Evolutionary conservation across 2,797 vertebrate genomes (phyloP), one percentile per base, ranked within the genome.

Genomic region (Petrocephalus schoutedeni): DNA sequence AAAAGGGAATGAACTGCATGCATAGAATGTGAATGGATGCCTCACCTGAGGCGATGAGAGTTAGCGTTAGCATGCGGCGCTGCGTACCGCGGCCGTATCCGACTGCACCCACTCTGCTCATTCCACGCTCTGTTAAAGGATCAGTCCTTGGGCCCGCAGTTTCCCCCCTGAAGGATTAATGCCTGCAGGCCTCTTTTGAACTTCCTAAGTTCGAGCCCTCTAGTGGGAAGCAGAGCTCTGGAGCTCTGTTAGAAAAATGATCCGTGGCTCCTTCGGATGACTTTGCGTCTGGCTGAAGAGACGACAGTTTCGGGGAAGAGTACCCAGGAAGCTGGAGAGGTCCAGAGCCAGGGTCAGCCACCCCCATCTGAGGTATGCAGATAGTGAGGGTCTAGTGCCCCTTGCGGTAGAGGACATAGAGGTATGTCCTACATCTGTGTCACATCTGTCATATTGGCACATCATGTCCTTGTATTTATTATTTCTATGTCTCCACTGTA

Each of bases 111-210:
- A 83, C 90, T 91, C 93, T 90, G 90, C 91, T 56, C 12, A 85
- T 91, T 91, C 90, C 91, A 90, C 91, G 90, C 59, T 5, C 89
- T 90, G 90, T 92, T 92, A 91, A 59, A 87, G 91, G 91, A 92
- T 93, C 93, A 94, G 93, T 93, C 92, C 92, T 59, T 89, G 91
- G 89, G 86, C 89, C 89, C 88, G 84, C 67, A 89, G 88, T 92
- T 93, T 89, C 90, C 88, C 89, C 91, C 91, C 89, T 19, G 91
- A 90, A 92, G 93, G 92, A 94, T 94, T 91, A 94, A 89, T 92
- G 91, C 89, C 86, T 91, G 90, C 89, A 92, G 91, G 87, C 88
- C 89, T 89, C 91, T 92, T 92, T 92, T 93, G 92, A 93, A 92
- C 92, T 88, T 88, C 51, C 54, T 32, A 21, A 32, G 88, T 92